Conservation (phyloP, 35 echinoderm and acorn worm species). For the Ptychodera flava region DNA sequence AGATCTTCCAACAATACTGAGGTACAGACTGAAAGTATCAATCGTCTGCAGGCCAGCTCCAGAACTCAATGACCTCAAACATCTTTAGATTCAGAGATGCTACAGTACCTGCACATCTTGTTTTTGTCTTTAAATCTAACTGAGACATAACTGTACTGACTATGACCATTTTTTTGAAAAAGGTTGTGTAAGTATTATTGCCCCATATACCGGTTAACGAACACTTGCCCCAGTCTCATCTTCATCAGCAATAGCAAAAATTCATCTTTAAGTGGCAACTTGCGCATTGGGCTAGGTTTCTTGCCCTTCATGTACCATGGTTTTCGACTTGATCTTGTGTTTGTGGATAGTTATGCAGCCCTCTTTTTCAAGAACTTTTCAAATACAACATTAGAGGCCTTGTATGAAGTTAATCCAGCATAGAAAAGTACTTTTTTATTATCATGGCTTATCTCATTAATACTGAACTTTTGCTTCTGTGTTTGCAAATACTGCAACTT, state of each 20-base stretch:
- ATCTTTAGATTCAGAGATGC: too few relatives aligned
- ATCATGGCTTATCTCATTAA: neutral
- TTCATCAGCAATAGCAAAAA: constrained; percentile 23
- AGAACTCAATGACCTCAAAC: too few relatives aligned
- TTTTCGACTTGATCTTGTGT: neutral
- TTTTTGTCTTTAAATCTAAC: too few relatives aligned
- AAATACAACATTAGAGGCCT: neutral
- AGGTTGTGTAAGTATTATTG: too few relatives aligned
- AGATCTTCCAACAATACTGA: too few relatives aligned
- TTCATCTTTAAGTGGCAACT: neutral
- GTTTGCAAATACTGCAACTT: neutral
- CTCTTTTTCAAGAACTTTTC: neutral
- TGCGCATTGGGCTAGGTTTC: neutral
- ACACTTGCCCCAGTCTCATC: constrained; percentile 1
- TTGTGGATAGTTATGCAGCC: neutral
- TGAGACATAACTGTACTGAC: too few relatives aligned
- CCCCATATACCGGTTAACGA: too few relatives aligned
- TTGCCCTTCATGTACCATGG: neutral
- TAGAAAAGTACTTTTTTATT: constrained; percentile 16
- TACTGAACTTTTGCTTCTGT: neutral
- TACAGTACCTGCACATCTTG: too few relatives aligned
- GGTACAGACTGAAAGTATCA: too few relatives aligned
- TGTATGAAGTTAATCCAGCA: constrained; percentile 16
- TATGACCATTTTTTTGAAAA: too few relatives aligned
- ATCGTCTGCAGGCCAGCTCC: too few relatives aligned